Percentiles rank a stretch among this genome's conserved stretches.
These are phyloP conservation scores for Cyanoramphus novaezelandiae DNA, from an alignment of 2,113 vertebrate species.

Conservation along the genomic window DNA sequence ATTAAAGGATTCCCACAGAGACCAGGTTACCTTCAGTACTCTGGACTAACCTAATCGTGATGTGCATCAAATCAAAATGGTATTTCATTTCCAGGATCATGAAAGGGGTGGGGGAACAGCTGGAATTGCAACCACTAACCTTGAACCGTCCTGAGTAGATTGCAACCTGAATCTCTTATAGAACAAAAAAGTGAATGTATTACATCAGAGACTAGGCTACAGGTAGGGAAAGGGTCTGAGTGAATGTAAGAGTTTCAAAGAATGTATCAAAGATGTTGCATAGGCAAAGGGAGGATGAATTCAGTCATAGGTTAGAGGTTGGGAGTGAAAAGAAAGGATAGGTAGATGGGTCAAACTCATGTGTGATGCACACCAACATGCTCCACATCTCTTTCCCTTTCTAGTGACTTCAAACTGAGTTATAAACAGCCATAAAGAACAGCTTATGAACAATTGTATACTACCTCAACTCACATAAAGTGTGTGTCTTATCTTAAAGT, in stretches of 20 bases:
- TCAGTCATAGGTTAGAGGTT: not conserved
- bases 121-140: not conserved
- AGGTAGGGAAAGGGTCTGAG: not conserved
- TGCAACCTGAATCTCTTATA: not conserved
- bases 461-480: not conserved
- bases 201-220: not conserved
- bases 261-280: not conserved
- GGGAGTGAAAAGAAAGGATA: not conserved
- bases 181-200: not conserved
- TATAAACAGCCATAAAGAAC: not conserved
- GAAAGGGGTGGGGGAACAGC: not conserved
- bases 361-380: not conserved
- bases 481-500: not conserved
- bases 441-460: not conserved
- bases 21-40: not conserved
- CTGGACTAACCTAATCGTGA: not conserved
- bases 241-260: not conserved
- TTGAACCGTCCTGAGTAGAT: not conserved
- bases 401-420: not conserved
- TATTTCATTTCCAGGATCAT: not conserved
- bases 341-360: not conserved
- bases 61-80: not conserved
- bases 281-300: not conserved
- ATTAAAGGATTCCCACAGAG: not conserved
- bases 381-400: not conserved